These are phyloP conservation scores for Vulpes vulpes DNA, from an alignment of 2,113 vertebrate genomes.

Conservation along the genomic window DNA sequence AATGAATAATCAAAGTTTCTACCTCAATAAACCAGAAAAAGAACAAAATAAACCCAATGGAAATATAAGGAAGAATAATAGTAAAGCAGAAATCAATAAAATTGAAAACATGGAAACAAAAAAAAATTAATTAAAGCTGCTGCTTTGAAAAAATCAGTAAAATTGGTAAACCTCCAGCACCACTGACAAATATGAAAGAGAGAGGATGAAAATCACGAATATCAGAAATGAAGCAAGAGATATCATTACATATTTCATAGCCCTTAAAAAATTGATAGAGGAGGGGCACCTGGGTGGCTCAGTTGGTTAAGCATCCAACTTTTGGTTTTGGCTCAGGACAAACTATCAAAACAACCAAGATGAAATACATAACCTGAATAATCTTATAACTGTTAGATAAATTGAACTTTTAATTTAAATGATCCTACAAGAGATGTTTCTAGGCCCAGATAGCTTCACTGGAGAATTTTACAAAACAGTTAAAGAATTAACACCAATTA, in stretches of 20 bases:
- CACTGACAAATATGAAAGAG: background rate
- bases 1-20: slow-evolving; percentile 14
- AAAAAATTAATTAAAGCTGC: background rate
- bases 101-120: background rate
- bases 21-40: background rate
- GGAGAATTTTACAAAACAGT: background rate
- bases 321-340: background rate
- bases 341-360: background rate
- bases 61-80: background rate
- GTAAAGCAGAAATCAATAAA: background rate
- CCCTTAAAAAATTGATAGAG: background rate
- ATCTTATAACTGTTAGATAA: background rate
- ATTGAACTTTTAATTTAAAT: background rate
- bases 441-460: background rate
- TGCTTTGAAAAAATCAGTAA: background rate
- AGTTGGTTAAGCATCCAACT: background rate
- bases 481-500: slow-evolving; percentile 46
- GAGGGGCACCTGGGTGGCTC: background rate
- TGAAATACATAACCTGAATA: background rate
- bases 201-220: background rate
- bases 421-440: background rate
- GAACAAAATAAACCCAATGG: background rate
- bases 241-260: background rate
- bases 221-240: background rate
- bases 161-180: background rate